A percentile compares a stretch with the other conserved stretches of the same genome.
Conservation (phyloP, 1,140 invertebrate genomes). For the Zaprionus capensis region DNA sequence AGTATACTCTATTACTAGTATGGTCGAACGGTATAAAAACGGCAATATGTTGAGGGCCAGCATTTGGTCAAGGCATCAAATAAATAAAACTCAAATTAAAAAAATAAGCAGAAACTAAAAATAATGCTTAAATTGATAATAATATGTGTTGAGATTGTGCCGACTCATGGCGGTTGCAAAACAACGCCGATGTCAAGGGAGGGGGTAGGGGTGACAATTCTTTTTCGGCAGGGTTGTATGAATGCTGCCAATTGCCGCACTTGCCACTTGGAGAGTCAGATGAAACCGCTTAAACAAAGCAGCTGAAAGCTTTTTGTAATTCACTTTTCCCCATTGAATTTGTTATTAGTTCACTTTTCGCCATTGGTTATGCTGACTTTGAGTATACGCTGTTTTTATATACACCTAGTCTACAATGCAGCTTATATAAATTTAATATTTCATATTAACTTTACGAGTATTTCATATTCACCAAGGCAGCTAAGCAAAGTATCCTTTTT, state of each 20-base stretch:
- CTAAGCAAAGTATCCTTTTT: too few species aligned
- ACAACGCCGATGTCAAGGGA: background rate
- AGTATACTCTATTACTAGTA: too few species aligned
- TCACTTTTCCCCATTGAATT: conserved; percentile 3
- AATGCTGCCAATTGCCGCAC: conserved; percentile 27
- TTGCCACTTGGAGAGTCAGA: conserved; percentile 37
- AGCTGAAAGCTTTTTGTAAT: conserved; percentile 72
- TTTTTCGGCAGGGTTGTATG: conserved; percentile 24
- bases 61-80: conserved; percentile 14
- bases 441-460: too few species aligned
- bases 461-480: too few species aligned
- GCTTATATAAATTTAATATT: too few species aligned
- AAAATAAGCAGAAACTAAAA: background rate
- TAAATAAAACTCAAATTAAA: background rate
- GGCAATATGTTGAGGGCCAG: conserved; percentile 17
- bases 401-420: too few species aligned
- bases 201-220: background rate
- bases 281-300: conserved; percentile 41
- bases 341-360: conserved; percentile 13
- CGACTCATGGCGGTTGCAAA: background rate
- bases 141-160: background rate
- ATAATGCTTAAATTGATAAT: background rate
- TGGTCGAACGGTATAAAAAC: background rate
- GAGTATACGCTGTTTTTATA: too few species aligned
- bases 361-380: too few species aligned